These are phyloP conservation scores for Cataglyphis livida DNA, from an alignment of 2,888 invertebrate species.

Conservation along the genomic window DNA sequence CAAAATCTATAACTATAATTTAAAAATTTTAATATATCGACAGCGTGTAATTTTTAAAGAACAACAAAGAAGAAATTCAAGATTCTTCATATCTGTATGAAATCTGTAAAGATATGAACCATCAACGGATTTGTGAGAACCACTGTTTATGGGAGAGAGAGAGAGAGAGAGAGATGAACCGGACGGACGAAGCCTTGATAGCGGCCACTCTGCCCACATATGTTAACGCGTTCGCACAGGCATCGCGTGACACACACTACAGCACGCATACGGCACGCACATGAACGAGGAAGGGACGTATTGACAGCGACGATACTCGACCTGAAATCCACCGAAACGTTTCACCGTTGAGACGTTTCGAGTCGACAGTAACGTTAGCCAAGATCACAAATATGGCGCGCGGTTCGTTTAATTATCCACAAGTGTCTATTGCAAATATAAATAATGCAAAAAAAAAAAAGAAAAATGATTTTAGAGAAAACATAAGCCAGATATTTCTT, in stretches of 20 bases:
- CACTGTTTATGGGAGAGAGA: slow-evolving; percentile 62
- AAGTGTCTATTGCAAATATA: not conserved
- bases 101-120: not conserved
- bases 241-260: slow-evolving; percentile 65
- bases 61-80: not conserved
- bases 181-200: slow-evolving; percentile 72
- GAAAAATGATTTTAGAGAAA: not conserved
- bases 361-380: slow-evolving; percentile 44
- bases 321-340: slow-evolving; percentile 53
- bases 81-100: not conserved
- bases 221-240: slow-evolving; percentile 72
- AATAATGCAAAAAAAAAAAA: not conserved
- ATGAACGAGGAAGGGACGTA: slow-evolving; percentile 66
- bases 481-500: not conserved
- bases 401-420: not conserved
- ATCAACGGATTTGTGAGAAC: slow-evolving; percentile 65
- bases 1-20: not conserved
- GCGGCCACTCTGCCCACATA: slow-evolving; percentile 73
- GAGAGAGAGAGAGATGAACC: slow-evolving; percentile 57
- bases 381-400: slow-evolving; percentile 13
- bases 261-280: slow-evolving; percentile 64
- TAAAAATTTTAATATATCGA: not conserved
- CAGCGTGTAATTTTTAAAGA: not conserved
- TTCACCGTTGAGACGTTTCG: slow-evolving; percentile 44
- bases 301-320: slow-evolving; percentile 56